phyloP scores from a whole-genome alignment of 2,797 vertebrate species.

The Catamblyrhynchus diadema region DNA sequence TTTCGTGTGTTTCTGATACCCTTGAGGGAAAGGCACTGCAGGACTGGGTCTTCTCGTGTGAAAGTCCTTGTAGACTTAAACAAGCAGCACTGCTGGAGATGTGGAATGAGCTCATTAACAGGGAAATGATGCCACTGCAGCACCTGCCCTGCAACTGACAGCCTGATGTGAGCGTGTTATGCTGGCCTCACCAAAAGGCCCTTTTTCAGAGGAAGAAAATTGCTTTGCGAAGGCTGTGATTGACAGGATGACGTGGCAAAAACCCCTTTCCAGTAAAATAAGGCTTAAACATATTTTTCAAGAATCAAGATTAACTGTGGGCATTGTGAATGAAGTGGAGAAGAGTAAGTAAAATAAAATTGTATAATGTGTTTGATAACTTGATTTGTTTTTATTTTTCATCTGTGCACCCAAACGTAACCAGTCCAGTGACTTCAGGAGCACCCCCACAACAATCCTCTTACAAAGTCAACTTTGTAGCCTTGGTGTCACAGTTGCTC shows the following conservation, averaged over 20 bases:
- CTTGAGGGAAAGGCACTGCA: rapidly evolving
- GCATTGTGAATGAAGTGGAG: background rate
- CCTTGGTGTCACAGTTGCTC: background rate
- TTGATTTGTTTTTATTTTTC: background rate
- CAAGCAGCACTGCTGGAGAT: background rate
- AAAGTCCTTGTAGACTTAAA: rapidly evolving
- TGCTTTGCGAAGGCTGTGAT: rapidly evolving
- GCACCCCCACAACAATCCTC: background rate
- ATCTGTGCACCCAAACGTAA: background rate
- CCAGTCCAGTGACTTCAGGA: background rate
- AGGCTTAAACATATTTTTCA: background rate
- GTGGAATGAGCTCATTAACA: background rate
- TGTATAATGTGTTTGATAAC: background rate
- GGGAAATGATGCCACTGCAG: background rate
- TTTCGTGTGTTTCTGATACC: rapidly evolving
- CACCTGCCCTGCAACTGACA: background rate
- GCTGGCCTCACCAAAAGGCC: background rate
- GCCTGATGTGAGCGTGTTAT: rapidly evolving
- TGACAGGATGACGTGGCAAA: background rate
- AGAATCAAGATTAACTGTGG: background rate
- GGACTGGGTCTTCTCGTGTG: rapidly evolving
- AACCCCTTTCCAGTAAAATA: background rate
- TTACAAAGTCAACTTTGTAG: background rate
- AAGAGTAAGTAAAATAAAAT: background rate
- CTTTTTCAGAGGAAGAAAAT: background rate